Conservation (phyloP, 2,797 vertebrate genomes). For the Macropodus opercularis region DNA sequence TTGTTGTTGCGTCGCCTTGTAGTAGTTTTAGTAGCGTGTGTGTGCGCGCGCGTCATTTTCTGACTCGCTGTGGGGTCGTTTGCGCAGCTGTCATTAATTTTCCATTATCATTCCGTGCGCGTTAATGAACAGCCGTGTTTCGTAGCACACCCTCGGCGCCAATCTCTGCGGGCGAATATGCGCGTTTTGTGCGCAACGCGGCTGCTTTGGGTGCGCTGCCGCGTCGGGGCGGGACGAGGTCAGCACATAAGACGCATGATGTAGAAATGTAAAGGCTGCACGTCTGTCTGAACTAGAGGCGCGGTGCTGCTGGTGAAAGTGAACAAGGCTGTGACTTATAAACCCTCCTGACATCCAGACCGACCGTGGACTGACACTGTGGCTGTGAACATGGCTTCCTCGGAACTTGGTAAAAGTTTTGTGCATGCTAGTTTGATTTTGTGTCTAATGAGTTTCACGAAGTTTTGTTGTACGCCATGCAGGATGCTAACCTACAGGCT, state of each 20-base stretch:
- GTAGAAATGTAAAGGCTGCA: neutral
- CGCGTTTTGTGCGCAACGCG: constrained; percentile 33
- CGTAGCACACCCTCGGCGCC: no score
- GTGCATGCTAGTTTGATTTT: neutral
- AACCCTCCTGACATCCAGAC: neutral
- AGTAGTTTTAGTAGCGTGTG: no score
- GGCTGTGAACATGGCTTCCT: constrained; percentile 62
- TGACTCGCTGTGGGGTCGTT: no score
- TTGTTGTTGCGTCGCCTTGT: no score
- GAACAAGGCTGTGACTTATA: neutral
- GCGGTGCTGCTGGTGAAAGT: neutral
- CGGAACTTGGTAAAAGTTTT: constrained; percentile 68
- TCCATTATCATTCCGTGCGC: no score
- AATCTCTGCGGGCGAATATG: constrained; percentile 6
- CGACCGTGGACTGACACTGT: neutral
- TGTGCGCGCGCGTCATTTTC: no score
- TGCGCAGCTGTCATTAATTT: no score
- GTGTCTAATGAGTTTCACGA: neutral
- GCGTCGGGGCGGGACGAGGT: constrained; percentile 5
- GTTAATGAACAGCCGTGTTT: no score
- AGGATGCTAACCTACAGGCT: constrained; percentile 56
- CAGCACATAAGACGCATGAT: constrained; percentile 45
- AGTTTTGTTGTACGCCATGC: constrained; percentile 14
- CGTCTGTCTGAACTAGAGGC: rapidly evolving
- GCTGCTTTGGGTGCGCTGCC: constrained; percentile 25